Base-by-base conservation (phyloP, 2,113 vertebrate species). In the Sakesphorus luctuosus region DNA sequence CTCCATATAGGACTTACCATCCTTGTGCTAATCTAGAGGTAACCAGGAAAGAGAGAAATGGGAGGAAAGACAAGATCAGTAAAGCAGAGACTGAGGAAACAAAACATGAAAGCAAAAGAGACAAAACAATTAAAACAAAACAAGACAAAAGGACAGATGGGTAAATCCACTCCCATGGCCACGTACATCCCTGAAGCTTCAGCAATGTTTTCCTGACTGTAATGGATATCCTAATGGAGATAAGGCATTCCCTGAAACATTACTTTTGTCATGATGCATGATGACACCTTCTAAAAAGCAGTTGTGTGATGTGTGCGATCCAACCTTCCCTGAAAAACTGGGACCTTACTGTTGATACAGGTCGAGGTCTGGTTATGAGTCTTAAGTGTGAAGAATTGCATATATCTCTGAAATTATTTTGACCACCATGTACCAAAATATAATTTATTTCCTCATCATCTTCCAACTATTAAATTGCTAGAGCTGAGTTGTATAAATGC, bases 361-460 rank as follows among this genome's bases (percentile, higher is more conserved):
- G 33, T 78, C 72, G 23, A 36, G 35, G 36, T 1, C 2, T 53
- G 6, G 75, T 83, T 77, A 46, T 2, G 4, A 40, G 52, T 86
- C 52, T 43, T 47, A 72, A 84, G 28, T 84, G 49, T 14, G 71
- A 66, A 62, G 36, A 67, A 29, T 76, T 68, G 69, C 12, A 44
- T 79, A 61, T 36, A 46, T 17, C 9, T 17, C 35, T 90, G 89
- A 80, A 84, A 90, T 93, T 91, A 91, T 68, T 96, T 90, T 96
- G 73, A 78, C 82, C 1, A 2, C 49, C 75, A 23, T 75, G 72
- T 89, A 84, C 68, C 61, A 74, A 88, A 91, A 86, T 63, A 52
- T 88, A 93, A 86, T 90, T 95, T 90, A 77, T 96, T 95, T 93
- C 82, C 69, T 87, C 94, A 84, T 92, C 55, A 33, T 92, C 73